These are phyloP conservation scores for Macrobrachium nipponense DNA, from an alignment of 1,140 invertebrate genomes.

Conservation along the genomic window DNA sequence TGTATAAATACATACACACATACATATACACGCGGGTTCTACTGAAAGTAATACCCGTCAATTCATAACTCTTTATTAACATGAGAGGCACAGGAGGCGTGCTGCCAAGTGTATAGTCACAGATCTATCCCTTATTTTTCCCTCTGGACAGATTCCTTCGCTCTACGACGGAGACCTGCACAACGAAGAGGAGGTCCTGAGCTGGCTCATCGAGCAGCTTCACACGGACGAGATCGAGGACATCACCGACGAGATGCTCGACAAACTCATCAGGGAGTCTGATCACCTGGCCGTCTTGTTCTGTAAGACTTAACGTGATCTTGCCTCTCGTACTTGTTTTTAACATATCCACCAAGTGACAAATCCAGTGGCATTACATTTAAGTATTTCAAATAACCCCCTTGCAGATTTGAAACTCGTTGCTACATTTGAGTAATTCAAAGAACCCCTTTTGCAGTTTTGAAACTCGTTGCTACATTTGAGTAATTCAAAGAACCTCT, in stretches of 20 bases:
- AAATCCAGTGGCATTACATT: background rate
- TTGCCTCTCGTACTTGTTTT: background rate
- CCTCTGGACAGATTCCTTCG: constrained; percentile 56
- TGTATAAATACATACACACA: too few species aligned
- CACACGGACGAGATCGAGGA: constrained; percentile 96
- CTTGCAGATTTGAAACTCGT: too few species aligned
- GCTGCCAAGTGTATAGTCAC: background rate
- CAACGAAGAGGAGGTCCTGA: constrained; percentile 90
- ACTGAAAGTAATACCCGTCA: too few species aligned
- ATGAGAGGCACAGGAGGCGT: too few species aligned
- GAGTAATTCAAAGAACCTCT: too few species aligned
- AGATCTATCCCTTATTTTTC: background rate
- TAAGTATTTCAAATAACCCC: too few species aligned
- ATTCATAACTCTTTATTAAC: too few species aligned
- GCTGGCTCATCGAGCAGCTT: constrained; percentile 87
- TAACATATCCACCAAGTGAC: background rate
- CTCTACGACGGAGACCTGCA: constrained; percentile 76
- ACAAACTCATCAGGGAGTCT: constrained; percentile 87
- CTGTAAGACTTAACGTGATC: constrained; percentile 77
- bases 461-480: too few species aligned
- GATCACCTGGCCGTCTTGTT: constrained; percentile 91
- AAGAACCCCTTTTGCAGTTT: too few species aligned
- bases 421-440: too few species aligned
- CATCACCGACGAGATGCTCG: constrained; percentile 93
- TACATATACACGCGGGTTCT: too few species aligned